A percentile compares a stretch with the other conserved stretches of the same genome.
phyloP scores from a whole-genome alignment of 2,888 invertebrate genomes.

The Patella pellucida region DNA sequence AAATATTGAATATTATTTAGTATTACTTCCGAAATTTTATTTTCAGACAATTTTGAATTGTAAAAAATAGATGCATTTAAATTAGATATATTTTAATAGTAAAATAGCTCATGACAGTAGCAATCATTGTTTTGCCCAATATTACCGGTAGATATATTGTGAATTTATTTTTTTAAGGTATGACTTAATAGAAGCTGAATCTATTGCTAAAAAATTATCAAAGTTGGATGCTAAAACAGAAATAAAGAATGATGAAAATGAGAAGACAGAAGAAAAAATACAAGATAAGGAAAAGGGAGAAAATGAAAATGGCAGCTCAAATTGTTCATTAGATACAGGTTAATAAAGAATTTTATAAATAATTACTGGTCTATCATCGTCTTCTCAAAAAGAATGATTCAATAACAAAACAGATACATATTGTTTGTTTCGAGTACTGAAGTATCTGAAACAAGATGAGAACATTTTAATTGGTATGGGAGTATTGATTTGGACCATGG shows the following conservation, averaged over 20 bases:
- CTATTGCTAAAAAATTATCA: conserved; percentile 59
- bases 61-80: neutral
- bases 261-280: conserved; percentile 32
- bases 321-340: too few relatives aligned
- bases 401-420: too few relatives aligned
- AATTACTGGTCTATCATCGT: too few relatives aligned
- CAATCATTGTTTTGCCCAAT: neutral
- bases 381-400: too few relatives aligned
- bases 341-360: too few relatives aligned
- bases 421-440: too few relatives aligned
- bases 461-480: too few relatives aligned
- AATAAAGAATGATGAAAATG: conserved; percentile 28
- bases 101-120: neutral
- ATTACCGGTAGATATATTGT: neutral
- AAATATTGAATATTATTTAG: too few relatives aligned
- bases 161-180: conserved; percentile 49
- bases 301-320: conserved; percentile 11
- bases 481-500: too few relatives aligned
- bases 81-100: neutral
- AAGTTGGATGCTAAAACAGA: conserved; percentile 36
- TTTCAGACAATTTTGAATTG: too few relatives aligned
- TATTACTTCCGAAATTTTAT: too few relatives aligned
- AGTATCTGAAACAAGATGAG: too few relatives aligned
- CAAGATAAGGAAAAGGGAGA: conserved; percentile 24
- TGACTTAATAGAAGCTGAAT: conserved; percentile 60